A percentile compares a stretch with the other conserved stretches of the same genome.
Evolutionary conservation across 2,888 invertebrate genomes (phyloP).

Genomic region (Philhelius pedissequus): DNA sequence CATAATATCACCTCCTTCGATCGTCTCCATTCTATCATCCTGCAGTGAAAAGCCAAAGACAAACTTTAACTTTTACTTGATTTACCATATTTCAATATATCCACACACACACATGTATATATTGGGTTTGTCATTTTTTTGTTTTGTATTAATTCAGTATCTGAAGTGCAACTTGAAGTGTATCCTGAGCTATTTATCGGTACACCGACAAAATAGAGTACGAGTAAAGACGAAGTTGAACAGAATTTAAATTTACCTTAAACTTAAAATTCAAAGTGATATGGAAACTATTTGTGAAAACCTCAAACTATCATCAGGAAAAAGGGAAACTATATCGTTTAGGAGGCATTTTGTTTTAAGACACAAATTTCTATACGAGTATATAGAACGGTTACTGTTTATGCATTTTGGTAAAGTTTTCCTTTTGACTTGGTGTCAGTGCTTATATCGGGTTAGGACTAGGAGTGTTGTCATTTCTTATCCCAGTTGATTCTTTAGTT

Average conservation of each 20-base stretch:
- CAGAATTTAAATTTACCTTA: slow-evolving; percentile 59
- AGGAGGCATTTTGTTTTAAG: slow-evolving; percentile 45
- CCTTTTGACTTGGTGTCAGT: slow-evolving; percentile 43
- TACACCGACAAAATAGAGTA: not conserved
- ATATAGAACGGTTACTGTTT: slow-evolving; percentile 42
- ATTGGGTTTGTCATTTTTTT: not conserved
- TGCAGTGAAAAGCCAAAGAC: slow-evolving; percentile 49
- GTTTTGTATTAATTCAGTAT: not conserved
- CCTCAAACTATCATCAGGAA: slow-evolving; percentile 2
- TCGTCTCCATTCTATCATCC: not conserved
- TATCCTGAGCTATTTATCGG: slow-evolving; percentile 26
- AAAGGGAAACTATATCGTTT: slow-evolving; percentile 45
- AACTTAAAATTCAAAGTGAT: slow-evolving; percentile 61
- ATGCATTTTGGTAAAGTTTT: slow-evolving; percentile 54
- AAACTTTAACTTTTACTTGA: slow-evolving; percentile 67
- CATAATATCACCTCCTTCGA: not conserved
- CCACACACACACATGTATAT: not conserved
- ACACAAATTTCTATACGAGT: slow-evolving; percentile 33
- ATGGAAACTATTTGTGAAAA: slow-evolving; percentile 60
- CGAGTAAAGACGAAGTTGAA: slow-evolving; percentile 20
- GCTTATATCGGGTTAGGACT: not conserved
- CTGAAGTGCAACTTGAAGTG: not conserved
- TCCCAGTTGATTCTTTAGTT: slow-evolving; percentile 29
- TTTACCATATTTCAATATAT: slow-evolving; percentile 63
- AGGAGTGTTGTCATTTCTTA: slow-evolving; percentile 30